Evolutionary conservation across 2,113 vertebrate genomes (phyloP), one percentile per base, ranked within the genome.

Genomic region (Nannobrachium achirus): DNA sequence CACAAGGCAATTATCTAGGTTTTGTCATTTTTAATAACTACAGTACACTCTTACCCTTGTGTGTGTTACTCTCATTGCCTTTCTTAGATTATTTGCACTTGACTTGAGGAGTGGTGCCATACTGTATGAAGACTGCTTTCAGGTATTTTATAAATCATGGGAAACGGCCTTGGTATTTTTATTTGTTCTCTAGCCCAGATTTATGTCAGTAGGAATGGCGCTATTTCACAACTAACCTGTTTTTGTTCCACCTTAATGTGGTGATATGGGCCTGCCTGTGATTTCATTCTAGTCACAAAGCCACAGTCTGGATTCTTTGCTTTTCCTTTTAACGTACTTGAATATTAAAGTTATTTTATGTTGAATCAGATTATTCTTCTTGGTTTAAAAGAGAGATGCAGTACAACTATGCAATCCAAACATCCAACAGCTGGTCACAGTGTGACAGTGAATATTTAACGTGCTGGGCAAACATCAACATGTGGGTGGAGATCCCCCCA

Each of bases 1-100:
- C 46, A n/a, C 57, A 20, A 53, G 51, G 51, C 19, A 48, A 48
- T 14, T n/a, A n/a, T 44, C 42, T 44, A 44, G 42, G 46, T 77
- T 55, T 76, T 45, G 66, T 44, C 16, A 0, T 45, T 55, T 63
- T 44, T 6, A 14, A n/a, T 48, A n/a, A n/a, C 42, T 41, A 38
- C 60, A 69, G 50, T 55, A 38, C 62, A 65, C 50, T 40, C 8
- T 44, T 16, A 58, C 49, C 67, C 39, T 56, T 55, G 48, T 56
- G 3, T 66, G 63, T 82, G n/a, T 78, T 76, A 59, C 60, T 65
- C 50, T 15, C 58, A 64, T 65, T 80, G 75, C 66, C 71, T 85
- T 74, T 71, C 18, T 75, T 67, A 73, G 53, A 69, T 82, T 18
- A 61, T 79, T 89, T 88, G 76, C 85, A 81, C 85, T 82, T 68